These are phyloP conservation scores for Melanargia galathea DNA, from an alignment of 2,888 invertebrate species.

Conservation along the genomic window DNA sequence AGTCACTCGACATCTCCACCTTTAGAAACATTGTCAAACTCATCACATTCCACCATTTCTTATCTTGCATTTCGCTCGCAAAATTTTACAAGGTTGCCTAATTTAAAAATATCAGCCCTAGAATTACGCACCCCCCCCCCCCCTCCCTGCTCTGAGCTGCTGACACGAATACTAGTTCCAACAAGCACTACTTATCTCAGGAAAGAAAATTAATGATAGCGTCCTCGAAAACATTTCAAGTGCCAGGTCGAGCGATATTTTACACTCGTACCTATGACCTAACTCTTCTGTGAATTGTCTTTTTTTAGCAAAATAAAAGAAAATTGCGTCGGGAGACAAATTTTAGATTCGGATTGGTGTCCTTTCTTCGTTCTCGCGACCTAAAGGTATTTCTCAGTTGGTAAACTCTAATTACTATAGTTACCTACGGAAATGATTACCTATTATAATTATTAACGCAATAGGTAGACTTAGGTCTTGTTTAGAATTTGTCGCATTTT, in stretches of 20 bases:
- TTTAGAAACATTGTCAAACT: too few relatives aligned
- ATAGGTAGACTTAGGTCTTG: too few relatives aligned
- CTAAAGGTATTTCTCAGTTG: too few relatives aligned
- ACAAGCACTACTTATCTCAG: slow-evolving; percentile 5
- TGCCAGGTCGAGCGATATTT: not conserved
- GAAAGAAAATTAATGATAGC: slow-evolving; percentile 6
- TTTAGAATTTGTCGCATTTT: too few relatives aligned
- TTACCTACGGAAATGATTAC: too few relatives aligned
- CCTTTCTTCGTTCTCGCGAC: too few relatives aligned
- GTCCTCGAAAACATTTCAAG: not conserved
- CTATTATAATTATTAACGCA: too few relatives aligned
- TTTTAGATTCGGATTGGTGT: too few relatives aligned
- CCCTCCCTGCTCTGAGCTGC: not conserved
- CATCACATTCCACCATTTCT: too few relatives aligned
- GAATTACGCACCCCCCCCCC: not conserved
- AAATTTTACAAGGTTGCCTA: not conserved
- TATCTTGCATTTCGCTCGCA: not conserved
- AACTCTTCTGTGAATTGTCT: not conserved
- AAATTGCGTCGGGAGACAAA: too few relatives aligned
- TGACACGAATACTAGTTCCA: not conserved
- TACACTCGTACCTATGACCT: not conserved
- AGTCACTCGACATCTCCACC: too few relatives aligned
- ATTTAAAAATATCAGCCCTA: not conserved
- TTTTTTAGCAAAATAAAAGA: not conserved
- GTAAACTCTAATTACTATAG: too few relatives aligned